Base-by-base conservation (phyloP, 2,888 invertebrate genomes). In the Synergus gifuensis region DNA sequence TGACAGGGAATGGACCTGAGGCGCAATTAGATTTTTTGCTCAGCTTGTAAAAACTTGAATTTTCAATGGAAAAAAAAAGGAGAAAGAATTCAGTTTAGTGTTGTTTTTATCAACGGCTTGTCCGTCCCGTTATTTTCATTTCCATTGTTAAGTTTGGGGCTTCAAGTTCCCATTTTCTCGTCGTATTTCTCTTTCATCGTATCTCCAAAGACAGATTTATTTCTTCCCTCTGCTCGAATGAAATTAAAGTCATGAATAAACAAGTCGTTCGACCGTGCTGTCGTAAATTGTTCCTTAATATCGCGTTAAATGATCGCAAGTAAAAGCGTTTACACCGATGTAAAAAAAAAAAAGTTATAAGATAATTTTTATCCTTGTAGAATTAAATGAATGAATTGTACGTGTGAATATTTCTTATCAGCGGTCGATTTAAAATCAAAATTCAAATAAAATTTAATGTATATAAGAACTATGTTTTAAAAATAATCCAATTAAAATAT, bases 201-300 rank as follows among this genome's bases (percentile, higher is more conserved):
- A 69, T 69, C 67, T 69, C 67, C 67, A 69, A 69, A 69, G 67
- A 69, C 67, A 69, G 67, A 69, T 69, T 69, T 69, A 69, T 69
- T 69, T 66, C 46, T 46, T 49, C 46, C 46, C 67, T 28, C 46
- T 49, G 16, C 67, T 69, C 67, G 67, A 69, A 69, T 69, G 46
- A 69, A 69, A 69, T 69, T 69, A 54, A 54, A 69, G 67, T 69
- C 67, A 69, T 69, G 67, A 69, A 69, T 69, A 69, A 69, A 69
- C 67, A 69, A 54, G 54, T 54, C 54, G 67, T 22, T 44, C 67
- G 22, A 46, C 67, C 28, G 16, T 16, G 46, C 46, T 69, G 67
- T 49, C 67, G 46, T 69, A 69, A 69, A 69, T 69, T 69, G 46
- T 69, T 18, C 67, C 46, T 69, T 73, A 73, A 73, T 73, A 73